These are phyloP conservation scores for Strigamia maritima DNA, from an alignment of 2,888 invertebrate species.

Conservation along the genomic window DNA sequence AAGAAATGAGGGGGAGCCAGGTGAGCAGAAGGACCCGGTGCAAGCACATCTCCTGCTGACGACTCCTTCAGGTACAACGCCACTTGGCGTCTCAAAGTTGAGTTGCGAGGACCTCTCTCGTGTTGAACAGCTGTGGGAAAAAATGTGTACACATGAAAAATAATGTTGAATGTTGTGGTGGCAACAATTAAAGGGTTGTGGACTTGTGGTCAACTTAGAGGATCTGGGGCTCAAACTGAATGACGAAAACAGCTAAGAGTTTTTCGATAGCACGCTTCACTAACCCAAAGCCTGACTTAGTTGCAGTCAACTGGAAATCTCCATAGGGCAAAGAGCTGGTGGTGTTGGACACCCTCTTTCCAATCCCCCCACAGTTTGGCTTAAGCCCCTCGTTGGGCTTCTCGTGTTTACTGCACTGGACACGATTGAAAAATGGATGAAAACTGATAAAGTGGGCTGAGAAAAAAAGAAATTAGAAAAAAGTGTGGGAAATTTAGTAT, in stretches of 20 bases:
- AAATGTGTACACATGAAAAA: conserved; percentile 39
- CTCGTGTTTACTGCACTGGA: conserved; percentile 6
- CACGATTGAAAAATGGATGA: not conserved
- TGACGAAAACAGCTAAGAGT: not conserved
- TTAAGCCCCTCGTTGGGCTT: not conserved
- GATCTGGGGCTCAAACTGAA: not conserved
- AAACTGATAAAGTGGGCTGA: conserved; percentile 8
- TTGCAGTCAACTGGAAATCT: conserved; percentile 17
- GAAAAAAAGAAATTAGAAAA: too few relatives aligned
- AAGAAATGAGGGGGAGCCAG: conserved; percentile 47
- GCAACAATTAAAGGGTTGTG: not conserved
- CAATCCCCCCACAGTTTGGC: not conserved
- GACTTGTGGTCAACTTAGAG: not conserved
- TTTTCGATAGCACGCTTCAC: not conserved
- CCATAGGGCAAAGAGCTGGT: not conserved
- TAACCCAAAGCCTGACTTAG: not conserved
- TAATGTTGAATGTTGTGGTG: not conserved
- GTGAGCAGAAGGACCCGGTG: conserved; percentile 36
- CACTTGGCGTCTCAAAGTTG: conserved; percentile 90
- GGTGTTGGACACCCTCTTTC: not conserved
- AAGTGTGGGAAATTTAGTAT: not conserved
- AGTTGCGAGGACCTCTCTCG: conserved; percentile 93
- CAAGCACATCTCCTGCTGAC: not conserved
- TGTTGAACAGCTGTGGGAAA: conserved; percentile 86
- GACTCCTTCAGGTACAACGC: conserved; percentile 69